Evolutionary conservation across 2,888 invertebrate genomes (phyloP), one percentile per base, ranked within the genome.

Genomic region (Drosophila siamana): DNA sequence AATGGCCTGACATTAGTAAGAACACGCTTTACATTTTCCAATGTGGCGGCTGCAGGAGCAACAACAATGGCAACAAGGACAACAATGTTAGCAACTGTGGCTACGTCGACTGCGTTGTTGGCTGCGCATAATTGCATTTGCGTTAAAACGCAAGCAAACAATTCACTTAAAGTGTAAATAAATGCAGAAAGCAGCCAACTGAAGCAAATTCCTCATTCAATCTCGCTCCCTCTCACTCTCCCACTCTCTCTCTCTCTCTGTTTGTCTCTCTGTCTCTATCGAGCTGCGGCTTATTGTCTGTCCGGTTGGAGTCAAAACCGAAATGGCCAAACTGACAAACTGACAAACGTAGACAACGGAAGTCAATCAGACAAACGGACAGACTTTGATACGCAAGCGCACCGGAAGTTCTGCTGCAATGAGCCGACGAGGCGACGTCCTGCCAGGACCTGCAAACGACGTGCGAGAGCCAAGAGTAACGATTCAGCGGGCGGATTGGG

Each of bases 151-250:
- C 89, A 87, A 80, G 77, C 84, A 88, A 88, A 86, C 87, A 88
- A 88, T 86, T 88, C 86, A 88, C 81, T 84, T 88, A 81, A 73
- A 85, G 83, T 86, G 84, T 80, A 88, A 87, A 88, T 85, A 87
- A 85, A 81, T 85, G 72, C 51, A 70, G 71, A 66, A 68, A 56
- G 66, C 57, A 55, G 57, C 63, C 62, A 69, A 43, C 67, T 63
- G 62, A 47, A 64, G 61, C 69, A 69, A 69, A 63, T 73, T 65
- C 44, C 74, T 52, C 47, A 70, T 30, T 44, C 61, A 48, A 62
- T 44, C 48, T 40, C 16, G 26, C 38, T 22, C 40, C 24, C 22
- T 33, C 55, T 51, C 11, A 46, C 26, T 26, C 8, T 38, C 9
- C 33, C 36, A 15, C 41, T 36, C 62, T 44, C n/a, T n/a, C n/a